Conservation (phyloP, 2,113 vertebrate species). For the Salvelinus sp. region DNA sequence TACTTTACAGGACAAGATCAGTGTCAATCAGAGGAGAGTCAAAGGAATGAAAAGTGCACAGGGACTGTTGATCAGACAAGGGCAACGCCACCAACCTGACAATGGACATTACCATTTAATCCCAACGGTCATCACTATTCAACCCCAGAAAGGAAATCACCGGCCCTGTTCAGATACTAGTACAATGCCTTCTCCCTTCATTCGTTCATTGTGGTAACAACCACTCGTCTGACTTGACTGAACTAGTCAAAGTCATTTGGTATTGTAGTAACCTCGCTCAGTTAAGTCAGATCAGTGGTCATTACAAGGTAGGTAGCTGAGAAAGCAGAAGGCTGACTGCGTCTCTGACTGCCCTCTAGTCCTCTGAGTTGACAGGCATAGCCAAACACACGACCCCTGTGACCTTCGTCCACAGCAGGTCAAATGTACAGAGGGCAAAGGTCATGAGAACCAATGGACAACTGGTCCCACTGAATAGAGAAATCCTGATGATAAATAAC, state of each 20-base stretch:
- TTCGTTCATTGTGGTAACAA: not conserved
- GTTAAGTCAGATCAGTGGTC: no score
- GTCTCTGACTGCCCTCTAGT: not conserved
- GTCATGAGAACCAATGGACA: not conserved
- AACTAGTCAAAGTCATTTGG: no score
- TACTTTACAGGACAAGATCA: not conserved
- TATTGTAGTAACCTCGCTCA: no score
- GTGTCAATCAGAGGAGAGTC: not conserved
- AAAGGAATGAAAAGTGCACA: not conserved
- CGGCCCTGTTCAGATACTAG: not conserved
- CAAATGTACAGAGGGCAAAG: not conserved
- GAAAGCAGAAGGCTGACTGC: not conserved
- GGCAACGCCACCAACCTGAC: not conserved
- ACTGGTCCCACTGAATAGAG: not conserved
- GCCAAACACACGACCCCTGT: not conserved
- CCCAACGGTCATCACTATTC: no score
- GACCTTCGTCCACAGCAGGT: not conserved
- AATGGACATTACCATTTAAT: no score
- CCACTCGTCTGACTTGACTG: no score
- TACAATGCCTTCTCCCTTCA: not conserved
- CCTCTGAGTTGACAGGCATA: not conserved
- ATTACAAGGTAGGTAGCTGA: no score
- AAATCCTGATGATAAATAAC: no score
- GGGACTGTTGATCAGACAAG: not conserved
- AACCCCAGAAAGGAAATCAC: not conserved